Base-by-base conservation (phyloP, 2,113 vertebrate species). In the Syngnathus typhle region DNA sequence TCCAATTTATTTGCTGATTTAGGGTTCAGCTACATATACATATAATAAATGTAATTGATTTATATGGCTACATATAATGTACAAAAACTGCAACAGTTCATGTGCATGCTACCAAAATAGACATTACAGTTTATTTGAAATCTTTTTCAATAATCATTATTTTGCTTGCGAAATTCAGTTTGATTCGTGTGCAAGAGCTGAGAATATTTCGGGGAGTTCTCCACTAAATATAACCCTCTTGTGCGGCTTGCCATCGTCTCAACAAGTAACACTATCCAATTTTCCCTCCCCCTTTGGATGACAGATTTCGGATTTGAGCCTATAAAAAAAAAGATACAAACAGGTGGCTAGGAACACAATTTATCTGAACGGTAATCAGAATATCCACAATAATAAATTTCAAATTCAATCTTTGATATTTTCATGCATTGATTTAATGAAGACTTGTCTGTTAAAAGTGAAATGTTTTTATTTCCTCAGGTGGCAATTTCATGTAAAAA, bases 321-420 rank as follows among this genome's bases (percentile, higher is more conserved):
- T 91, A 91, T 91, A 92, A 92, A 92, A 92, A 92, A 92, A 86
- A 86, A 89, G 78, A 2, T 18, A 18, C 47, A 49, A 16, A 49
- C 18, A 23, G 13, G 43, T 15, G n/a, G 51, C 7, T 54, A 37
- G 66, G 2, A 23, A 15, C 11, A 21, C 5, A 36, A 1, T 43
- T 44, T 6, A 15, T 7, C 1, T 59, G 16, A 6, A 3, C 44
- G 43, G 2, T 12, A 44, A 49, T 19, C 18, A 8, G 19, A 21
- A 23, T 54, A 21, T 54, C 9, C 11, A 11, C 2, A 54, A 21
- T 23, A 4, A n/a, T 21, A 21, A 8, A 52, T 7, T 1, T 49
- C 47, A 21, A 52, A 52, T 21, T 9, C 6, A 3, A 52, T 10
- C 7, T 3, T 9, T 54, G 41, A 43, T 43, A 43, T 43, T 43